A percentile compares a stretch with the other conserved stretches of the same genome.
Evolutionary conservation across 1,140 invertebrate species (phyloP).

Genomic region (Idris sp.): DNA sequence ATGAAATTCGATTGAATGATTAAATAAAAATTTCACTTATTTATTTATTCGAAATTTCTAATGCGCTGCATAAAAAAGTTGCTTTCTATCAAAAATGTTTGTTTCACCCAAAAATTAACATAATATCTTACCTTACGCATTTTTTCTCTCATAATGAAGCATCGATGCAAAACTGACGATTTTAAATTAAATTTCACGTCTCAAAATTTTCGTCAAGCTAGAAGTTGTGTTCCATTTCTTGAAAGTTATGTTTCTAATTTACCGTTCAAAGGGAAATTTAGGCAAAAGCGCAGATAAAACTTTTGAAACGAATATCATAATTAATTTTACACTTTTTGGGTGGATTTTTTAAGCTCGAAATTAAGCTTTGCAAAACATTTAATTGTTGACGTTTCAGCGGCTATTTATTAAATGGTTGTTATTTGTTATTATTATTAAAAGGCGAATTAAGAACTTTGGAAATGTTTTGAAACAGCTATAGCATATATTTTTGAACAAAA

Average conservation of each 20-base stretch:
- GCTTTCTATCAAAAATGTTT: too few relatives aligned
- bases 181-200: conserved; percentile 4
- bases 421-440: too few relatives aligned
- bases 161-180: not conserved
- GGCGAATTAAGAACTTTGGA: conserved; percentile 28
- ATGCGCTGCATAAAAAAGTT: too few relatives aligned
- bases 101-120: not conserved
- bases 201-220: conserved; percentile 13
- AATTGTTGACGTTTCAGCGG: conserved; percentile 30
- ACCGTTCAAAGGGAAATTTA: conserved; percentile 1
- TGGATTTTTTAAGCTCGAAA: conserved; percentile 15
- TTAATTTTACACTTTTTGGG: too few relatives aligned
- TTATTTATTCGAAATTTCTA: too few relatives aligned
- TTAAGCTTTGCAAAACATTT: conserved; percentile 12
- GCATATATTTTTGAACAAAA: conserved; percentile 3
- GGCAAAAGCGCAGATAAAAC: conserved; percentile 14
- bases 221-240: not conserved
- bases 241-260: conserved; percentile 19
- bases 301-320: conserved; percentile 16
- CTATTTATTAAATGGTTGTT: conserved; percentile 15
- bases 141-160: not conserved
- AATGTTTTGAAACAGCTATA: conserved; percentile 4
- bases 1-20: too few relatives aligned
- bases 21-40: too few relatives aligned
- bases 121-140: not conserved